A percentile compares a stretch with the other conserved stretches of the same genome.
These are phyloP conservation scores for Trissolcus brochymenae DNA, from an alignment of 2,888 invertebrate genomes.

Conservation along the genomic window DNA sequence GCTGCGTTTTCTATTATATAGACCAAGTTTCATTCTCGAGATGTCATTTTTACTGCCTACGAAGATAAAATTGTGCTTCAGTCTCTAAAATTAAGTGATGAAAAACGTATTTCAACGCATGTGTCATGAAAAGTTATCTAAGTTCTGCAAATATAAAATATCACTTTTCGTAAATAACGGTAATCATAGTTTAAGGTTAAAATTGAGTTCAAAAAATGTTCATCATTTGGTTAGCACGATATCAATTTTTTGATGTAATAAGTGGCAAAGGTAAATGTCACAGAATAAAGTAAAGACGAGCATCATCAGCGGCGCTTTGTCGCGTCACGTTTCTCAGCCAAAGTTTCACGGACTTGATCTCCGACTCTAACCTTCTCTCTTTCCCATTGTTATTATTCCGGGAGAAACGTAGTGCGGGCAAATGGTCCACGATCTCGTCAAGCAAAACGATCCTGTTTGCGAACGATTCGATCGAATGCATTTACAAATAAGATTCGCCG, in stretches of 20 bases:
- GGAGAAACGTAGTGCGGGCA: constrained; percentile 49
- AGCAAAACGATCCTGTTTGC: constrained; percentile 52
- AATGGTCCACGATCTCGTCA: constrained; percentile 56
- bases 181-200: too few species aligned
- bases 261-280: constrained; percentile 40
- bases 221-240: constrained; percentile 12
- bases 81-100: background rate
- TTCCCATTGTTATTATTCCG: constrained; percentile 58
- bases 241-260: constrained; percentile 10
- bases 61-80: background rate
- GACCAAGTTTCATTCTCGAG: background rate
- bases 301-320: constrained; percentile 56
- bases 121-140: background rate
- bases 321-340: constrained; percentile 61
- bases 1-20: background rate
- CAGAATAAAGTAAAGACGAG: constrained; percentile 28
- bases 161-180: too few species aligned
- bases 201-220: too few species aligned
- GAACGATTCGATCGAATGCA: constrained; percentile 52
- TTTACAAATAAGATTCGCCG: constrained; percentile 55
- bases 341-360: constrained; percentile 62
- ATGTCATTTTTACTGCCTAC: background rate
- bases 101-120: background rate
- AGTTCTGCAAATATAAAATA: too few species aligned
- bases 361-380: constrained; percentile 59